Base-by-base conservation (phyloP, 2,888 invertebrate genomes). In the Drosophila longiperda region DNA sequence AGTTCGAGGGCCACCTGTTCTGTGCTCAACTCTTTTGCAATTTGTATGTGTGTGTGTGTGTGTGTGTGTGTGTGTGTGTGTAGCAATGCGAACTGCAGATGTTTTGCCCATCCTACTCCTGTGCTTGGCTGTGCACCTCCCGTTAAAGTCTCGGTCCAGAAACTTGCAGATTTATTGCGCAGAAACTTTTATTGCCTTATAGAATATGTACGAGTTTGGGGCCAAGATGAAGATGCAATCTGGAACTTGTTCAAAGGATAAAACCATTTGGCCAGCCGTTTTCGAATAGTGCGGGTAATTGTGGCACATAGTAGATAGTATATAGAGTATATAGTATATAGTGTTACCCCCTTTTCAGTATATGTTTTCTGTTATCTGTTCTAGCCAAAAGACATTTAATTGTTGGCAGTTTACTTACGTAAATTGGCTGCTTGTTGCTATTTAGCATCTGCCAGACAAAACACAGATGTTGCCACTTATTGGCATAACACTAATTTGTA, bases 81-180 rank as follows among this genome's bases (percentile, higher is more conserved):
- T 72, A 40, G 26, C n/a, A 38, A 36, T 71, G 89, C 77, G 73
- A 69, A 84, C 73, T 87, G 88, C 85, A 86, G 85, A 88, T 90
- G 85, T 76, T 87, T 29, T 29, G 23, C 26, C 34, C 1, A n/a
- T n/a, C n/a, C n/a, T n/a, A n/a, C n/a, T n/a, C n/a, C 8, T 15
- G 15, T 45, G 23, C 1, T 45, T 15, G 45, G 8, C 45, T 45
- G 45, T 15, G 45, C 33, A 15, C 36, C 52, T 50, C 17, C 48
- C 32, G 64, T 59, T 61, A 64, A 66, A 58, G 87, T 85, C 88
- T 85, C 77, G 85, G 75, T 86, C 88, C 80, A 88, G 83, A 90
- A 90, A 86, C 89, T 86, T 86, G 86, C 80, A 90, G 85, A 86
- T 86, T 86, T 86, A 86, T 86, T 88, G 90, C 88, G 59, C 86